Percentiles rank a stretch among this genome's conserved stretches.
Conservation (phyloP, 2,888 invertebrate genomes). For the Nymphalis c-album region DNA sequence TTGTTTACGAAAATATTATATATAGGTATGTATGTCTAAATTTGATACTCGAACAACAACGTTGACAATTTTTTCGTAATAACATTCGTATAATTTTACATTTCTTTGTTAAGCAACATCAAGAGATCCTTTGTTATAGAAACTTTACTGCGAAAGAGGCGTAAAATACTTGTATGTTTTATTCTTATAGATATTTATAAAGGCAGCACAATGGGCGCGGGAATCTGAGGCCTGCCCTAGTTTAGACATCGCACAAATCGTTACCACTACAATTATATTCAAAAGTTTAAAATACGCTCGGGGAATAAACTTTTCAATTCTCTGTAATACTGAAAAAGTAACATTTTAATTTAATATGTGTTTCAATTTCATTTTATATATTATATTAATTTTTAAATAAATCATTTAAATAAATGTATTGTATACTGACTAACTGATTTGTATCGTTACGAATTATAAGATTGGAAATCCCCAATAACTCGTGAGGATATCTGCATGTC, state of each 20-base stretch:
- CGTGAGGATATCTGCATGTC: no score
- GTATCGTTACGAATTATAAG: no score
- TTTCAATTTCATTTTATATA: conserved; percentile 9
- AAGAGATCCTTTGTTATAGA: conserved; percentile 24
- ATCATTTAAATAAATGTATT: not conserved
- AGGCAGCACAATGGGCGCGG: conserved; percentile 28
- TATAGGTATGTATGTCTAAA: not conserved
- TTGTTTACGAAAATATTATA: not conserved
- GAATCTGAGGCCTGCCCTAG: conserved; percentile 35
- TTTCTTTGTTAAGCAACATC: conserved; percentile 13
- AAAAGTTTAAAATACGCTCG: conserved; percentile 36
- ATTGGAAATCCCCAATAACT: no score
- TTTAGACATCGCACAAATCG: conserved; percentile 36
- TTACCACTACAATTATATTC: conserved; percentile 38
- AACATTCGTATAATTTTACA: conserved; percentile 20
- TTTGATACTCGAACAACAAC: not conserved
- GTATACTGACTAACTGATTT: no score
- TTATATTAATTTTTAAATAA: not conserved
- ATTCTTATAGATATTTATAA: conserved; percentile 37
- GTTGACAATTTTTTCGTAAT: not conserved
- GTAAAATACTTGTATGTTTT: conserved; percentile 31
- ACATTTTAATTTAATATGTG: conserved; percentile 22
- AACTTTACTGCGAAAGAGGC: conserved; percentile 26
- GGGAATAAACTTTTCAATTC: conserved; percentile 33
- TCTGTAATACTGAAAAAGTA: conserved; percentile 23